Evolutionary conservation across 2,888 invertebrate genomes (phyloP).

Genomic region (Anorthoa munda): DNA sequence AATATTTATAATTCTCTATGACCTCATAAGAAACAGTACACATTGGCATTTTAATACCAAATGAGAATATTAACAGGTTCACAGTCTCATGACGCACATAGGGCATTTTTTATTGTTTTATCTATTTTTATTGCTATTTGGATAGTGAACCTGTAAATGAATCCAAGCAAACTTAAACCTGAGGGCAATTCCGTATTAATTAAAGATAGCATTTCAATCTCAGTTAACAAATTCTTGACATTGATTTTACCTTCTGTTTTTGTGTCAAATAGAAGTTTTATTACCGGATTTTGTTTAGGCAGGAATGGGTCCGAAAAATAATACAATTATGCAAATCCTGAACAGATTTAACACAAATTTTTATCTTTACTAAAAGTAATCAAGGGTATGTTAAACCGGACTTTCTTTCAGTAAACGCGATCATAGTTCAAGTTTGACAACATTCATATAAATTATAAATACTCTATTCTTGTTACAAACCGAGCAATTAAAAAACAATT

Average conservation of each 20-base stretch:
- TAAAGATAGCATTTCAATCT: neutral
- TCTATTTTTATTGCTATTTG: no score
- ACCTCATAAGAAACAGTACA: conserved; percentile 37
- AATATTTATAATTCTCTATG: conserved; percentile 17
- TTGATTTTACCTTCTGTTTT: neutral
- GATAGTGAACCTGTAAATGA: neutral
- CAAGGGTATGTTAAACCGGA: no score
- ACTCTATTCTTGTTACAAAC: neutral
- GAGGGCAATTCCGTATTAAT: neutral
- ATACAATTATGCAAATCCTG: neutral
- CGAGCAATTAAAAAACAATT: neutral
- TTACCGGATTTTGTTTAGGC: neutral
- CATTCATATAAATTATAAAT: conserved; percentile 7
- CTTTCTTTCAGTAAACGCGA: conserved; percentile 6
- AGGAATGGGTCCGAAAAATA: neutral
- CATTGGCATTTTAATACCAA: conserved; percentile 27
- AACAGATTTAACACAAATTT: neutral
- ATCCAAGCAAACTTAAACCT: conserved; percentile 6
- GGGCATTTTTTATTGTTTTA: no score
- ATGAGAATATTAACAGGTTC: no score
- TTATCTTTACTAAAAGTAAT: neutral
- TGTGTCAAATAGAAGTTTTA: neutral
- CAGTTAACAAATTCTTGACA: neutral
- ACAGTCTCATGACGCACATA: no score
- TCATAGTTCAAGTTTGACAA: conserved; percentile 13